Evolutionary conservation across 1,140 invertebrate genomes (phyloP), one percentile per base, ranked within the genome.

Genomic region (Pollicipes pollicipes): DNA sequence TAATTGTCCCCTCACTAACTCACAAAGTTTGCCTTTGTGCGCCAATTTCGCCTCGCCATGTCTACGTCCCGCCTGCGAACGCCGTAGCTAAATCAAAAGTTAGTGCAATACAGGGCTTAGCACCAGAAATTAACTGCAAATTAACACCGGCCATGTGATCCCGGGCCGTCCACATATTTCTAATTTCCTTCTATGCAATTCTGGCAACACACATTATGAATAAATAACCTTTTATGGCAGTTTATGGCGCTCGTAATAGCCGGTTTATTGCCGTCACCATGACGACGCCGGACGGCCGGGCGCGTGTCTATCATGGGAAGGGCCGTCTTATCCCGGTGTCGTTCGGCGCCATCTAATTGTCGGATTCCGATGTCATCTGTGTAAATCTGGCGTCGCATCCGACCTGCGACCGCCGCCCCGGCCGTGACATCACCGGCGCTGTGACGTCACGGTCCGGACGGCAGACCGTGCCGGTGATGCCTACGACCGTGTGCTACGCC

Each of bases 111-210:
- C 45, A 58, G 45, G 45, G 45, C 45, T 58, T 58, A 58, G 45
- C 45, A 21, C 13, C 45, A 58, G 45, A 58, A 58, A 58, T 58
- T 58, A 58, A 58, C 45, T 58, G 45, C 45, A 58, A 58, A 58
- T 58, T 58, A 58, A 58, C 45, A 58, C 45, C 45, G 17, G 13
- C 45, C 13, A 21, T 58, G 45, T 58, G 45, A 58, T 58, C 45
- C 45, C 45, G 13, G 45, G 45, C 45, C 45, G 45, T 58, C 45
- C 45, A 58, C 45, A 58, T 58, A 58, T 58, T 58, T 58, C 45
- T 58, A 58, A 58, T 58, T 58, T 58, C 45, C 45, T 58, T 58
- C 45, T 58, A 58, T 58, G 45, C 45, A 58, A 58, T 58, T 58
- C 45, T 58, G 45, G 45, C 45, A 58, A 58, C 45, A 58, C 45